phyloP scores from a whole-genome alignment of 2,888 invertebrate genomes.

The Polietes domitor region DNA sequence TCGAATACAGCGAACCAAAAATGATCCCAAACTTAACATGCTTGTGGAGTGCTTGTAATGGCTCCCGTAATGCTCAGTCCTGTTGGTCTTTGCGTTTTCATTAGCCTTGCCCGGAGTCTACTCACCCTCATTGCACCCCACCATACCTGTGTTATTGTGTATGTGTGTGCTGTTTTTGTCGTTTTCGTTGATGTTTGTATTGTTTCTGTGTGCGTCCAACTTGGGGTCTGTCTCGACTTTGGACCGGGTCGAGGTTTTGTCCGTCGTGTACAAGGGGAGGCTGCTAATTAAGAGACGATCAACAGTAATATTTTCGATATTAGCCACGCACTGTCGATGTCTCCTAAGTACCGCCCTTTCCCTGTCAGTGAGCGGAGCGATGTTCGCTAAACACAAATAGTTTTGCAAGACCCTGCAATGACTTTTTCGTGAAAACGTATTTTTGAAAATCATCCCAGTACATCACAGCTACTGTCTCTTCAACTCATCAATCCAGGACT shows the following conservation, averaged over 20 bases:
- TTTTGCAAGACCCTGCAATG: slow-evolving; percentile 61
- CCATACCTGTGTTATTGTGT: slow-evolving; percentile 44
- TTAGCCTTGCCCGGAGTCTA: slow-evolving; percentile 40
- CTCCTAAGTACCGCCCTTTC: slow-evolving; percentile 58
- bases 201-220: slow-evolving; percentile 77
- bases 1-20: slow-evolving; percentile 39
- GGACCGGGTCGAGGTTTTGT: too few species aligned
- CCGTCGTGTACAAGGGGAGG: too few species aligned
- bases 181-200: slow-evolving; percentile 75
- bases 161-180: slow-evolving; percentile 44
- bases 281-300: too few species aligned
- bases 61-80: slow-evolving; percentile 15
- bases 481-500: slow-evolving; percentile 38
- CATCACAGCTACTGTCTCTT: slow-evolving; percentile 54
- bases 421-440: slow-evolving; percentile 56
- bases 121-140: slow-evolving; percentile 48
- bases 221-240: too few species aligned
- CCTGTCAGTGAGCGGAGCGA: background rate
- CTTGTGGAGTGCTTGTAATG: slow-evolving; percentile 47
- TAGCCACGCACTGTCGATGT: slow-evolving; percentile 71
- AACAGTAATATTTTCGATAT: slow-evolving; percentile 74
- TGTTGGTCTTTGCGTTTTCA: slow-evolving; percentile 35
- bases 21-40: background rate
- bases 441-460: slow-evolving; percentile 58
- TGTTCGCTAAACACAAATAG: slow-evolving; percentile 58